Evolutionary conservation across 2,888 invertebrate genomes (phyloP).

Genomic region (Agrotis puta): DNA sequence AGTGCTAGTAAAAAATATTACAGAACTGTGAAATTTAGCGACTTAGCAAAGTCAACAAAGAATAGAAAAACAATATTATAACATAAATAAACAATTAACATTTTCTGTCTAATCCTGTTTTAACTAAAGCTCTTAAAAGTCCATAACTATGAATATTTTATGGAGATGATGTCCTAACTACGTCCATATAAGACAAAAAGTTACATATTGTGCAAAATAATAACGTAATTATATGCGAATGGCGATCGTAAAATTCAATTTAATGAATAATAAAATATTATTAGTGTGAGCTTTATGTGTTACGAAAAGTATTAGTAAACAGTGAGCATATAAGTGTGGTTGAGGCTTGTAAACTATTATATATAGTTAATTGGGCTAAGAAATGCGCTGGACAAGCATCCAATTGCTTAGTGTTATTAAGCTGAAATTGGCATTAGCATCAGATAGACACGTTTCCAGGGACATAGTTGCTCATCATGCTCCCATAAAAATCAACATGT

Average conservation of each 20-base stretch:
- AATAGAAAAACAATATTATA: not conserved
- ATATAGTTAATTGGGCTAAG: conserved; percentile 17
- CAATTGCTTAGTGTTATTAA: no score
- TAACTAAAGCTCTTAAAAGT: conserved; percentile 18
- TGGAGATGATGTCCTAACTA: conserved; percentile 49
- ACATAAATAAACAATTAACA: conserved; percentile 22
- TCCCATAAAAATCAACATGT: no score
- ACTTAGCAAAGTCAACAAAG: not conserved
- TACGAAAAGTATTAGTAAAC: conserved; percentile 50
- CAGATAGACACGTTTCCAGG: no score
- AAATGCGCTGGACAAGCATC: conserved; percentile 1
- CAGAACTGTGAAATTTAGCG: not conserved
- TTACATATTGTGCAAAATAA: conserved; percentile 56
- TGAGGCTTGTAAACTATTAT: not conserved
- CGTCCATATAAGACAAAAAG: conserved; percentile 51
- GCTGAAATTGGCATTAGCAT: no score
- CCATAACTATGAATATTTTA: conserved; percentile 51
- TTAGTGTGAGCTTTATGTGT: conserved; percentile 30
- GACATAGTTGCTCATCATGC: no score
- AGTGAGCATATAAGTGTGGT: conserved; percentile 16
- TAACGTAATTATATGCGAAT: conserved; percentile 51
- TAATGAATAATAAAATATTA: conserved; percentile 55
- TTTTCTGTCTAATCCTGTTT: conserved; percentile 5
- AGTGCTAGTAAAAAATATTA: not conserved
- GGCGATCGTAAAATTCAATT: conserved; percentile 53